Evolutionary conservation across 2,113 vertebrate genomes (phyloP), one percentile per base, ranked within the genome.

Genomic region (Microcebus lehilahytsara): DNA sequence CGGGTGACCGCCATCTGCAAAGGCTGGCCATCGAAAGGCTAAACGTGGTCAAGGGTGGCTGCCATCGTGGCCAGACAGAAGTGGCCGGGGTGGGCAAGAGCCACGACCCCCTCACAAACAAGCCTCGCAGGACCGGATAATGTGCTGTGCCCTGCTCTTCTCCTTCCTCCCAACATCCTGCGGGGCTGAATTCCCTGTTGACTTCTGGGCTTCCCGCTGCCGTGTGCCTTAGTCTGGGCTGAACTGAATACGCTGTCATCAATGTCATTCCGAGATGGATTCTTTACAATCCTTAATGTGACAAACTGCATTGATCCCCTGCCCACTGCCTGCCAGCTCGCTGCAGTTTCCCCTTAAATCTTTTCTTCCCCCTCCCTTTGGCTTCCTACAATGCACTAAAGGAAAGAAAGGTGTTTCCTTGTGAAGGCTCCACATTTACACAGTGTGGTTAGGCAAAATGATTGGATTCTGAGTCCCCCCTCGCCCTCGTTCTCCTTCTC

Each of bases 291-390:
- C 89, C 96, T 97, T 97, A 95, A 95, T 92, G 93, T 80, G 96
- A 98, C 96, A 97, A 93, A 97, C 93, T 87, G 34, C 95, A 98
- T 85, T 96, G 98, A 97, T 95, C 72, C 53, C 67, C 53, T 94
- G 80, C 83, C 91, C 40, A 60, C 88, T 96, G 77, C 71, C 96
- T 95, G 92, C 97, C 96, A 95, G 62, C 91, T 88, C 51, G 17
- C 80, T 66, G 72, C 16, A 53, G 17, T 78, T 60, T 95, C 79
- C 40, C 56, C 91, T 98, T 97, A 97, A 97, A 97, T 97, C 96
- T 94, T 86, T 32, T 66, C 78, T 92, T 74, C 93, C 96, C 16
- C 81, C 64, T 86, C 56, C 53, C 40, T 60, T 62, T 64, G 2
- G 34, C 64, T 75, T 79, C 74, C 79, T 58, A 37, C 30, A 7